Percentiles rank a stretch among this genome's conserved stretches.
Evolutionary conservation across 2,888 invertebrate genomes (phyloP).

Genomic region (Ochropleura leucogaster): DNA sequence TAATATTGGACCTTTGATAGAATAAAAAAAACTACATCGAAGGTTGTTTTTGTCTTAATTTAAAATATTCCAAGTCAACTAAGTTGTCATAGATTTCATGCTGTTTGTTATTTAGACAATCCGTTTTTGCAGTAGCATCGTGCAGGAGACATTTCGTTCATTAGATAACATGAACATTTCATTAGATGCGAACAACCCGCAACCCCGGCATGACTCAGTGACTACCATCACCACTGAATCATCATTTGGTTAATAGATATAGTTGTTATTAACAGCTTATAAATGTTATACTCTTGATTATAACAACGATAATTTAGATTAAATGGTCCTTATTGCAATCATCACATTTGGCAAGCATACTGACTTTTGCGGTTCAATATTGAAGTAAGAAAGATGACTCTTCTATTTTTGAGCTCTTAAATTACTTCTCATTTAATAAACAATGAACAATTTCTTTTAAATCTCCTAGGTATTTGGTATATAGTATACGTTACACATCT

Average conservation of each 20-base stretch:
- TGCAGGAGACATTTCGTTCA: too few relatives aligned
- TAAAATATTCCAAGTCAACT: background rate
- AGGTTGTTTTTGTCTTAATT: background rate
- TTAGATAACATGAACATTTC: too few relatives aligned
- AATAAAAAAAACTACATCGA: background rate
- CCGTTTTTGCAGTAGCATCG: too few relatives aligned
- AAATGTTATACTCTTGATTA: background rate
- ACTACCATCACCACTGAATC: background rate
- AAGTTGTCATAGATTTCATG: background rate
- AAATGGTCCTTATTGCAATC: conserved; percentile 3
- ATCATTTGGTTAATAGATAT: background rate
- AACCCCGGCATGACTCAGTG: background rate
- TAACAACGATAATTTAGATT: conserved; percentile 17
- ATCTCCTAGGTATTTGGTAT: background rate
- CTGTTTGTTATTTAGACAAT: background rate
- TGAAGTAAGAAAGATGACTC: background rate
- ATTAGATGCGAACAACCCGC: too few relatives aligned
- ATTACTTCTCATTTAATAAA: background rate
- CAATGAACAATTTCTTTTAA: background rate
- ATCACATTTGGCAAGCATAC: conserved; percentile 24
- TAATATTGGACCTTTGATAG: background rate
- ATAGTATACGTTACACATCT: too few relatives aligned
- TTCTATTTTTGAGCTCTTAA: background rate
- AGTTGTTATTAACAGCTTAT: background rate
- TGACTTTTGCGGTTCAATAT: background rate